Percentiles rank a stretch among this genome's conserved stretches.
These are phyloP conservation scores for Idaea aversata DNA, from an alignment of 2,888 invertebrate species.

Conservation along the genomic window DNA sequence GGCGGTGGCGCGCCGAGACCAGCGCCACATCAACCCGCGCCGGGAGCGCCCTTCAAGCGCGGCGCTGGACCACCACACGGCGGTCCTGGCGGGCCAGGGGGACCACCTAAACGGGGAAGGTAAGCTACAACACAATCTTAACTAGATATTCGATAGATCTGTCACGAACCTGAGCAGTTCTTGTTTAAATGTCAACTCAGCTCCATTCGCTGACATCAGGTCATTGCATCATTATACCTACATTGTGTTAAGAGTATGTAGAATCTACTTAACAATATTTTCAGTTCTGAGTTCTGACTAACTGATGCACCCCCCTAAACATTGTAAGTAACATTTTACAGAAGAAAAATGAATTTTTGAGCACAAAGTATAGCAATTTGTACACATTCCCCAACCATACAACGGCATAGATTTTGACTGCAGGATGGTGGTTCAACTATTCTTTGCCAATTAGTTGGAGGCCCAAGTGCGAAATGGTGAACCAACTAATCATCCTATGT, in stretches of 20 bases:
- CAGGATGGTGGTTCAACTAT: too few relatives aligned
- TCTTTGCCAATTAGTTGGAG: not conserved
- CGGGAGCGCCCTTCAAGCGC: conserved; percentile 53
- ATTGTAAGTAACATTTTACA: not conserved
- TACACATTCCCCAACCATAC: not conserved
- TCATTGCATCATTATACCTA: not conserved
- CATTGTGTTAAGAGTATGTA: too few relatives aligned
- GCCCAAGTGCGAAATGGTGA: not conserved
- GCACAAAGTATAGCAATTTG: not conserved
- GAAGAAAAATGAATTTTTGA: not conserved
- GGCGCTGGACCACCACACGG: conserved; percentile 61
- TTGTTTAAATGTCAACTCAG: too few relatives aligned
- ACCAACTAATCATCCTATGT: not conserved
- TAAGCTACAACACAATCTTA: conserved; percentile 23
- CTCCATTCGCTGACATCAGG: not conserved
- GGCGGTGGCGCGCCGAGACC: conserved; percentile 23
- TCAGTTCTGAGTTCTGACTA: too few relatives aligned
- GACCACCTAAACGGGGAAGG: conserved; percentile 70
- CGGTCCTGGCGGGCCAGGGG: conserved; percentile 60
- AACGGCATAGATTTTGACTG: too few relatives aligned
- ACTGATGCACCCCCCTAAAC: too few relatives aligned
- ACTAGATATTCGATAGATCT: too few relatives aligned
- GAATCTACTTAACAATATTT: too few relatives aligned
- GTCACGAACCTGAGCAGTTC: too few relatives aligned
- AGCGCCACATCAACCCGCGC: conserved; percentile 23